Base-by-base conservation (phyloP, 2,888 invertebrate species). In the Epistrophella euchroma region DNA sequence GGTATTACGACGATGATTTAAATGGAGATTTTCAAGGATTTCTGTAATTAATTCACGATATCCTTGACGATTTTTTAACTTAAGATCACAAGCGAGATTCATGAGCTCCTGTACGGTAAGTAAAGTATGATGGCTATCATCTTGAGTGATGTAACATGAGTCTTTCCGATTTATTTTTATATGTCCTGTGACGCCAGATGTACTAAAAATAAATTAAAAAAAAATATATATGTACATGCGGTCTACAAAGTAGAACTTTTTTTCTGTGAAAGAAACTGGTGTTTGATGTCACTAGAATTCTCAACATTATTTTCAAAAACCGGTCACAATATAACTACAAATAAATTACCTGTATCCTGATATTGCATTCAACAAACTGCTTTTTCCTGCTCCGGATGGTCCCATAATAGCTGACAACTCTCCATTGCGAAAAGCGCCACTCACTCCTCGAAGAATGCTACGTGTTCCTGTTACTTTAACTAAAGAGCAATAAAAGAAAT, bases 121-220 rank as follows among this genome's bases (percentile, higher is more conserved):
- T 88, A 96, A 93, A 0, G 96, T 95, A 89, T 96, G 95, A 25
- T 96, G 94, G 25, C 95, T 93, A 90, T 96, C 96, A 86, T 96
- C 96, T 90, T 97, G 97, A 88, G 96, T 96, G 89, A 97, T 97
- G 93, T 97, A 97, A 90, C 96, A 96, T 7, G 96, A 96, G 90
- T 95, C 94, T 89, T 96, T 94, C 32, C 96, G 93, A 89, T 96
- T 96, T n/a, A 96, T 94, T 88, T 94, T 92, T 22, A 97, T 94
- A 55, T 94, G 94, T 1, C 97, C 97, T 17, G 93, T 93, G 0
- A 97, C 95, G 45, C 95, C 95, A 28, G 93, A 93, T 37, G 94
- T 94, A 89, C 96, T 96, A 91, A 0, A 89, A 88, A 76, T 62
- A 58, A 76, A 17, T 10, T 60, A 40, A 71, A n/a, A 43, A 43